Percentiles rank a stretch among this genome's conserved stretches.
Conservation (phyloP, 2,888 invertebrate species). For the Eumerus sabulonum region DNA sequence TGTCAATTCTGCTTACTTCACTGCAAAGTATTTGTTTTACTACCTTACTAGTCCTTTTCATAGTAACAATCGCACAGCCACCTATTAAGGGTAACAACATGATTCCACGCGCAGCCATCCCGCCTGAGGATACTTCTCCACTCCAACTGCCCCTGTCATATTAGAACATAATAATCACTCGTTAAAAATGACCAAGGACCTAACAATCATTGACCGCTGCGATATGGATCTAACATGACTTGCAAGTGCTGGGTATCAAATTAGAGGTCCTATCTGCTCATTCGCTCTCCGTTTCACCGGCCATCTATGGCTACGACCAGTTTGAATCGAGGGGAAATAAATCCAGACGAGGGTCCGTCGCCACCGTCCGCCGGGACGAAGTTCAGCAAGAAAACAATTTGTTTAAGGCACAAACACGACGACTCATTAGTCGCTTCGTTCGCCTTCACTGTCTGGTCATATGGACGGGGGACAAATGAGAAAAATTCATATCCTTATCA, state of each 20-base stretch:
- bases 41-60: too few relatives aligned
- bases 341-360: slow-evolving; percentile 11
- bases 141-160: slow-evolving; percentile 62
- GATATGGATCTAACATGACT: slow-evolving; percentile 66
- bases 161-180: slow-evolving; percentile 69
- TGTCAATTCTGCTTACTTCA: too few relatives aligned
- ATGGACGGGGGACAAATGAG: slow-evolving; percentile 39
- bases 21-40: too few relatives aligned
- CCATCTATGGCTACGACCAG: slow-evolving; percentile 38
- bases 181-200: slow-evolving; percentile 67
- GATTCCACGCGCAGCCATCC: too few relatives aligned
- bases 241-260: slow-evolving; percentile 67
- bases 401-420: slow-evolving; percentile 63
- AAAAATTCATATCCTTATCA: slow-evolving; percentile 64
- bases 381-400: slow-evolving; percentile 67
- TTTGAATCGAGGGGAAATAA: neutral
- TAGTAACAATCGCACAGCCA: too few relatives aligned
- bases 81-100: too few relatives aligned
- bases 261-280: slow-evolving; percentile 60
- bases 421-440: slow-evolving; percentile 66
- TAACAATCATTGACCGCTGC: slow-evolving; percentile 61
- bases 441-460: slow-evolving; percentile 19
- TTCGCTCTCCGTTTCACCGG: slow-evolving; percentile 46
- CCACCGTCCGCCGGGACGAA: slow-evolving; percentile 21
- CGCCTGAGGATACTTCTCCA: slow-evolving; percentile 28